Conservation (phyloP, 1,140 invertebrate species). For the Drosophila setifemur region DNA sequence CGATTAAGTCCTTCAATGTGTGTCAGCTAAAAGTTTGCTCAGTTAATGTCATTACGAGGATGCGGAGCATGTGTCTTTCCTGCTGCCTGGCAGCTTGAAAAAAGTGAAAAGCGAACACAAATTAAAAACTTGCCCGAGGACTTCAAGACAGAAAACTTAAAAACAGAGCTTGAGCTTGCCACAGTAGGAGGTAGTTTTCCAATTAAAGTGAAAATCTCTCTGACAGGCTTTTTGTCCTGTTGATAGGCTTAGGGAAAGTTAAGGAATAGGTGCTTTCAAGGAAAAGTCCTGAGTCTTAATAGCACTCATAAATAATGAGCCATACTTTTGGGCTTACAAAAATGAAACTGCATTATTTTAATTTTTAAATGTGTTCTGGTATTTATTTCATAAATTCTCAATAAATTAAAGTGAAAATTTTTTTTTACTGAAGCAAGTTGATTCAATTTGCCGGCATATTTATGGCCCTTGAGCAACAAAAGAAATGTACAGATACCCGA, state of each 20-base stretch:
- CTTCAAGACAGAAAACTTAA: not conserved
- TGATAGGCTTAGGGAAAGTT: not conserved
- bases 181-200: conserved; percentile 15
- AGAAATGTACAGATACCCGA: conserved; percentile 16
- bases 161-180: not conserved
- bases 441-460: conserved; percentile 35
- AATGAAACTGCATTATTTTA: no score
- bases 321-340: no score
- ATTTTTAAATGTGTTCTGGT: no score
- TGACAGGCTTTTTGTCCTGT: not conserved
- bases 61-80: conserved; percentile 25
- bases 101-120: no score
- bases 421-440: no score
- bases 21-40: conserved; percentile 60
- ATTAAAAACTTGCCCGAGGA: conserved; percentile 37
- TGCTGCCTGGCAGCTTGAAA: no score
- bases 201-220: conserved; percentile 17
- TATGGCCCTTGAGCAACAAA: conserved; percentile 25
- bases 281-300: conserved; percentile 5
- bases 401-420: no score
- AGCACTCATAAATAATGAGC: conserved; percentile 9
- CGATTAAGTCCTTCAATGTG: conserved; percentile 66
- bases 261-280: not conserved
- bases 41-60: conserved; percentile 61
- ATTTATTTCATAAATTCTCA: no score